Percentiles rank a stretch among this genome's conserved stretches.
Conservation (phyloP, 2,113 vertebrate genomes). For the Myotis lucifugus region DNA sequence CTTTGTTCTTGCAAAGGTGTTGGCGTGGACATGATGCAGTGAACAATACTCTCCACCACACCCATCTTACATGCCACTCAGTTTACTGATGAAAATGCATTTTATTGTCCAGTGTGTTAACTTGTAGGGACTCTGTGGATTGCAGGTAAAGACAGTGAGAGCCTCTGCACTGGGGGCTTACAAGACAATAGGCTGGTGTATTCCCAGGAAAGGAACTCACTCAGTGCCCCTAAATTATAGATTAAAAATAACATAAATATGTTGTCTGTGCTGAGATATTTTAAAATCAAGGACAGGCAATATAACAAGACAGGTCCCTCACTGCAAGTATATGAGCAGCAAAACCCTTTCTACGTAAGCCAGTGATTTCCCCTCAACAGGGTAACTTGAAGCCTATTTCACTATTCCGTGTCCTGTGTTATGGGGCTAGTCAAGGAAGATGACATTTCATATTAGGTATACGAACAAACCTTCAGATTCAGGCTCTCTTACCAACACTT, state of each 20-base stretch:
- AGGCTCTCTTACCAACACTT: neutral
- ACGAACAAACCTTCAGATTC: neutral
- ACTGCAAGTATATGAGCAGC: neutral
- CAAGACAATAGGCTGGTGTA: neutral
- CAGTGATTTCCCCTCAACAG: neutral
- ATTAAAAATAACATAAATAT: neutral
- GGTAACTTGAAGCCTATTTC: neutral
- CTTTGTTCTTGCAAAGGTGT: neutral
- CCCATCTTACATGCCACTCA: neutral
- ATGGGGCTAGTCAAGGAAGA: neutral
- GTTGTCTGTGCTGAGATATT: neutral
- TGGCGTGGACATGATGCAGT: neutral
- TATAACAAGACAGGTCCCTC: neutral
- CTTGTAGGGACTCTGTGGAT: neutral
- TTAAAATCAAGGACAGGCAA: neutral
- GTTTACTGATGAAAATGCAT: neutral
- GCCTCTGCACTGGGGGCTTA: neutral
- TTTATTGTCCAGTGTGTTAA: neutral
- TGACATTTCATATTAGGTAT: neutral
- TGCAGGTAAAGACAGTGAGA: constrained; percentile 5
- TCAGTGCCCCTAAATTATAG: neutral
- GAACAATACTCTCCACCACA: neutral
- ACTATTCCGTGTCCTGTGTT: neutral
- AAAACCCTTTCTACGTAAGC: neutral
- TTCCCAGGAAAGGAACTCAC: neutral